These are phyloP conservation scores for Cirrhinus mrigala DNA, from an alignment of 2,797 vertebrate genomes.

Conservation along the genomic window DNA sequence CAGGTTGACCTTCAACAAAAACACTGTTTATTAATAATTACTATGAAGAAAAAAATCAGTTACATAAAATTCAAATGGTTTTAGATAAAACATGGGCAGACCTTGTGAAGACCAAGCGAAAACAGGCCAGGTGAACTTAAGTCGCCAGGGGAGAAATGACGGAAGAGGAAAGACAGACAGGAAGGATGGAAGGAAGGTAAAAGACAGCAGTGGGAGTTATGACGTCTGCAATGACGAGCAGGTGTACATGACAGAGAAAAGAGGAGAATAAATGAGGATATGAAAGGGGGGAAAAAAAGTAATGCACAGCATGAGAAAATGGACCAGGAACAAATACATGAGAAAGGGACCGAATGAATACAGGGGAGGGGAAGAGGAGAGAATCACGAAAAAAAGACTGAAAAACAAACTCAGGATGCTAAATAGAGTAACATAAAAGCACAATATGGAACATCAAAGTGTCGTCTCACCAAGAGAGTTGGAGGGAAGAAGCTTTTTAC, in stretches of 20 bases:
- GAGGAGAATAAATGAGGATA: background rate
- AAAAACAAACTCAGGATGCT: slow-evolving; percentile 48
- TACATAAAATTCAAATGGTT: background rate
- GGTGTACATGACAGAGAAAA: slow-evolving; percentile 4
- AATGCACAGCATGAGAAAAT: slow-evolving; percentile 27
- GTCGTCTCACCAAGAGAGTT: slow-evolving; percentile 59
- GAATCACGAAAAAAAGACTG: background rate
- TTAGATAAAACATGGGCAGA: background rate
- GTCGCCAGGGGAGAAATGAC: background rate
- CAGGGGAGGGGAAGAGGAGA: background rate
- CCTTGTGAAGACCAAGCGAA: background rate
- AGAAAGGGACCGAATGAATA: slow-evolving; percentile 13
- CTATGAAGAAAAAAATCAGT: slow-evolving; percentile 7
- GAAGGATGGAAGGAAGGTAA: background rate
- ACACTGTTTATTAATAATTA: slow-evolving; percentile 29
- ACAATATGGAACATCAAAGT: slow-evolving; percentile 65
- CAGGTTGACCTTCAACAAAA: slow-evolving; percentile 42
- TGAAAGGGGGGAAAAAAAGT: slow-evolving; percentile 15
- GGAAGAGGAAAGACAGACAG: slow-evolving; percentile 1
- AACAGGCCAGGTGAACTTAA: slow-evolving; percentile 21
- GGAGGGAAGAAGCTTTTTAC: slow-evolving; percentile 58
- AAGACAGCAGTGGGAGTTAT: slow-evolving; percentile 19
- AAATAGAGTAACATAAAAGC: slow-evolving; percentile 56
- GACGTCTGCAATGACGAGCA: slow-evolving; percentile 18
- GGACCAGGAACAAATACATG: slow-evolving; percentile 2